Percentiles rank a stretch among this genome's conserved stretches.
These are phyloP conservation scores for Phalacrocorax brasilianus DNA, from an alignment of 2,113 vertebrate species.

Conservation along the genomic window DNA sequence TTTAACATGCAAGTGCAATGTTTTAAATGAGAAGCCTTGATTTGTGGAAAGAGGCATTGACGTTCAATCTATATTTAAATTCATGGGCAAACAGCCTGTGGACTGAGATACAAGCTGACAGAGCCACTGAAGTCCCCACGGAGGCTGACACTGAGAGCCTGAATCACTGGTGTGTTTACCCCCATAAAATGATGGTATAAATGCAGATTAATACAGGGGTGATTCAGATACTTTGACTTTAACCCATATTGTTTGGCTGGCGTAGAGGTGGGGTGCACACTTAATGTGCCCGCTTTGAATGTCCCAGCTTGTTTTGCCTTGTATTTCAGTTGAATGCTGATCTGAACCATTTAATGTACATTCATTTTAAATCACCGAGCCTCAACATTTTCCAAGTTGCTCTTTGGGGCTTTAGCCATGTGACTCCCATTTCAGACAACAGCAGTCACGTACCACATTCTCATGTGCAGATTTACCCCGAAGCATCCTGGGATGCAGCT, in stretches of 20 bases:
- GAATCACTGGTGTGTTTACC: background rate
- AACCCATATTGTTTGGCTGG: background rate
- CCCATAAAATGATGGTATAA: background rate
- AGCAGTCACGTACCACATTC: background rate
- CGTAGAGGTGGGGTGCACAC: background rate
- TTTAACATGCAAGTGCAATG: conserved; percentile 23
- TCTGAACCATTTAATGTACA: background rate
- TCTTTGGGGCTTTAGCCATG: background rate
- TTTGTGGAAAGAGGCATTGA: conserved; percentile 16
- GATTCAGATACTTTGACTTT: background rate
- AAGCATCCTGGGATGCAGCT: background rate
- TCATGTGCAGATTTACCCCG: background rate
- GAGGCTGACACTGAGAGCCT: background rate
- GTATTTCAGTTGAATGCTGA: background rate
- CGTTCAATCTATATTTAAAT: conserved; percentile 1
- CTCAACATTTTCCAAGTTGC: background rate
- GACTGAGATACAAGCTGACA: background rate
- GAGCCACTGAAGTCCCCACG: background rate
- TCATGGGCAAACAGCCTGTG: background rate
- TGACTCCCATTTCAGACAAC: background rate
- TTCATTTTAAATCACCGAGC: background rate
- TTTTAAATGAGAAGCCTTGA: conserved; percentile 27
- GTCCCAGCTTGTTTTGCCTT: background rate
- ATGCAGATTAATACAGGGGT: background rate
- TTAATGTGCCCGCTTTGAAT: background rate